A percentile compares a stretch with the other conserved stretches of the same genome.
phyloP scores from a whole-genome alignment of 1,140 invertebrate species.

The Achatina immaculata region DNA sequence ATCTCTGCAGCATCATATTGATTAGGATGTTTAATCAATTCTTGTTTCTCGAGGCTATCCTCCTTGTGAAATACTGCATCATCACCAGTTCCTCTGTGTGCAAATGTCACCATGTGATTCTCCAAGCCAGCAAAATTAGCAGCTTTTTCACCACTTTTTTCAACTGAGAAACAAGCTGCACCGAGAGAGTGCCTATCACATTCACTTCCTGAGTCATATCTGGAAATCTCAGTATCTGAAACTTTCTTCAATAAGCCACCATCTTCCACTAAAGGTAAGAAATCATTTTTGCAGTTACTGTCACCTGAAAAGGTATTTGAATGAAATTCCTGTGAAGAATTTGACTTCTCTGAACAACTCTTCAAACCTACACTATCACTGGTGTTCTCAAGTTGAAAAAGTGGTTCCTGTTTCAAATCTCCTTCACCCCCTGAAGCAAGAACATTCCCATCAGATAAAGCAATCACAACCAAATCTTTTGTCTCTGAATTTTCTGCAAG shows the following conservation, averaged over 20 bases:
- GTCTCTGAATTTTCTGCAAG: not conserved
- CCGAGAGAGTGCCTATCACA: not conserved
- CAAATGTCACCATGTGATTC: not conserved
- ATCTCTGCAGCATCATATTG: not conserved
- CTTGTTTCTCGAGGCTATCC: not conserved
- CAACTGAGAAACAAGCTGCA: not conserved
- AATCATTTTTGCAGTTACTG: too few relatives aligned
- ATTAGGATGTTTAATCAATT: not conserved
- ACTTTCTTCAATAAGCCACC: not conserved
- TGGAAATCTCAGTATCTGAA: not conserved
- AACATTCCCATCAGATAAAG: not conserved
- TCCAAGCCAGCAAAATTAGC: not conserved
- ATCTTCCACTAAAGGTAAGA: not conserved
- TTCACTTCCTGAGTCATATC: not conserved
- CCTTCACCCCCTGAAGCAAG: not conserved
- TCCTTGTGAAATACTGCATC: not conserved
- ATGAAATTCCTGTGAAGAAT: not conserved
- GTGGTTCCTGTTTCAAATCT: not conserved
- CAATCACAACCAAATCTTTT: not conserved
- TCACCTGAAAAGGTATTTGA: not conserved
- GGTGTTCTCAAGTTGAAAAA: not conserved
- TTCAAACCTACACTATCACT: not conserved
- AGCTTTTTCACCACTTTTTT: not conserved
- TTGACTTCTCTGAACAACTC: not conserved
- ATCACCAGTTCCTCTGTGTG: not conserved